phyloP scores from a whole-genome alignment of 2,113 vertebrate species.

The Tyrannus savana region DNA sequence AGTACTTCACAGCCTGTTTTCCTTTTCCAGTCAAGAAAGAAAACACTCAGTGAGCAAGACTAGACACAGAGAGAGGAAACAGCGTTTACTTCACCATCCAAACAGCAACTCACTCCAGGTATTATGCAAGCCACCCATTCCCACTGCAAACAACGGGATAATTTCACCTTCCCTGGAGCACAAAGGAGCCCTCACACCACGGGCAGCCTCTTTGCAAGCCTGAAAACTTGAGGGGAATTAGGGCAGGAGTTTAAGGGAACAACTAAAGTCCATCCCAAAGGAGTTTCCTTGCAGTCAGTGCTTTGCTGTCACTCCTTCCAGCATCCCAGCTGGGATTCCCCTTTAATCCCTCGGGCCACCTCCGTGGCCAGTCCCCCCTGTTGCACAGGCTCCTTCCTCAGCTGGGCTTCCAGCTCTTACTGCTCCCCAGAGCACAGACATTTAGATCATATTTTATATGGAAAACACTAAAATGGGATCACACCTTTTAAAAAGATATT shows the following conservation, averaged over 20 bases:
- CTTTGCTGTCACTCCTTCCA: accelerated
- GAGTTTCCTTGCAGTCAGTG: accelerated
- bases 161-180: not conserved
- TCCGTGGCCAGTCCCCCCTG: not conserved
- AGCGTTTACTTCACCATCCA: not conserved
- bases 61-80: conserved; percentile 5
- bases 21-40: not conserved
- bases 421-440: not conserved
- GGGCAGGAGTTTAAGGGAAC: not conserved
- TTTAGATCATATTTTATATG: conserved; percentile 52
- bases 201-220: not conserved
- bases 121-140: not conserved
- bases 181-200: accelerated
- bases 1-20: not conserved
- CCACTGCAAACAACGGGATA: accelerated
- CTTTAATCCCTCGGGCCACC: accelerated
- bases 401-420: not conserved
- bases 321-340: not conserved
- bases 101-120: not conserved
- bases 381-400: not conserved
- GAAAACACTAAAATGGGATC: conserved; percentile 70
- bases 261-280: not conserved
- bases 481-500: conserved; percentile 77
- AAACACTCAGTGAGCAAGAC: not conserved
- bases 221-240: accelerated